Evolutionary conservation across 2,888 invertebrate species (phyloP).

Genomic region (Hirtodrosophila alboralis): DNA sequence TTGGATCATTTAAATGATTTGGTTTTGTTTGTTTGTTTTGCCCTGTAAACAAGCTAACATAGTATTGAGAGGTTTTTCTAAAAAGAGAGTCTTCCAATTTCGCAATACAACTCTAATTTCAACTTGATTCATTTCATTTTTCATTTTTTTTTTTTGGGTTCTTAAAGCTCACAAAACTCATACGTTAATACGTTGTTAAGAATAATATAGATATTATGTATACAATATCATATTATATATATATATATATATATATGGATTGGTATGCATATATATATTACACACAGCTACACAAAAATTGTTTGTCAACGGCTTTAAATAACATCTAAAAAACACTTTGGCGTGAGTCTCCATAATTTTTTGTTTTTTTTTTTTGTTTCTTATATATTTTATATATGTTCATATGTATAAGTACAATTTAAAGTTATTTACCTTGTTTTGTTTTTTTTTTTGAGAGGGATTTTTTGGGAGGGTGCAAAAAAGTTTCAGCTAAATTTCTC

Average conservation of each 20-base stretch:
- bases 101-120: constrained; percentile 58
- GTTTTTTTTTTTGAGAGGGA: constrained; percentile 19
- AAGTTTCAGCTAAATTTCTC: constrained; percentile 72
- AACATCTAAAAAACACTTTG: constrained; percentile 66
- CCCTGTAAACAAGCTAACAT: constrained; percentile 52
- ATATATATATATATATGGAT: no score
- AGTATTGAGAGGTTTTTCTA: constrained; percentile 26
- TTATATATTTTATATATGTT: constrained; percentile 33
- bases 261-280: constrained; percentile 32
- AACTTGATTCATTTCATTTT: constrained; percentile 41
- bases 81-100: constrained; percentile 60
- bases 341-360: constrained; percentile 44
- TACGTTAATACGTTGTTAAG: constrained; percentile 34
- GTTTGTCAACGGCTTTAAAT: constrained; percentile 58
- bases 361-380: no score
- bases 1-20: constrained; percentile 20
- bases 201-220: constrained; percentile 27
- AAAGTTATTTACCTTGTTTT: constrained; percentile 26
- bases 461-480: constrained; percentile 57
- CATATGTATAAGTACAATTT: constrained; percentile 39
- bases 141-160: constrained; percentile 30
- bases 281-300: constrained; percentile 68
- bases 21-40: constrained; percentile 16
- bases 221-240: constrained; percentile 20
- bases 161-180: constrained; percentile 61